Evolutionary conservation across 2,888 invertebrate genomes (phyloP), one percentile per base, ranked within the genome.

Genomic region (Thymelicus acteon): DNA sequence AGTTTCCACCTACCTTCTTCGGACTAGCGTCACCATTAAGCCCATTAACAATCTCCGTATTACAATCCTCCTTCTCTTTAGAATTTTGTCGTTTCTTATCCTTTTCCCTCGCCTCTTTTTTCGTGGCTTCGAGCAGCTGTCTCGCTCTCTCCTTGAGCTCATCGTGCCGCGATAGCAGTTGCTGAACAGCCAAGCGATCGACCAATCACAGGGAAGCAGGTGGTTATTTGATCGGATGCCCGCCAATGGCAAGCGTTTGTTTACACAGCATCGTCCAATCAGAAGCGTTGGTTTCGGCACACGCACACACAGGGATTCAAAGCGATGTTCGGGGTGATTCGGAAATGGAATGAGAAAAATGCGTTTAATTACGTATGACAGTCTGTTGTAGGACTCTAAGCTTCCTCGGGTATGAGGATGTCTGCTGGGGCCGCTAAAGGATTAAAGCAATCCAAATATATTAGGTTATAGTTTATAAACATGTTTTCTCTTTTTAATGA

Each of bases 141-240:
- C 97, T 95, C 78, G 98, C 98, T 90, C 97, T 93, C 93, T 97
- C 97, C 87, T 97, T 96, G 79, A 98, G 94, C 91, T 98, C 97
- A 80, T 97, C 97, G 84, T 97, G 97, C 70, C 97, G 95, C 78
- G 96, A 96, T 82, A 96, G 93, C 85, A 96, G 93, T 92, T 96
- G 95, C 97, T 97, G 92, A 73, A 75, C 72, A 75, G 66, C 61
- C 60, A 71, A 75, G 72, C 75, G 72, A 72, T 54, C 64, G 76
- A 75, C 78, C 80, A 79, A 79, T 80, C 77, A 73, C 72, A 77
- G 76, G 73, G 78, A 79, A 81, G 81, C 78, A 73, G 60, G 72
- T 69, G 74, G 78, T 77, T 75, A 77, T 75, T 74, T 67, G 52
- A 44, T 19, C 52, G 67, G 19, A 6, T 7, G 12, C 64, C 64